A percentile compares a stretch with the other conserved stretches of the same genome.
These are phyloP conservation scores for Microplitis demolitor DNA, from an alignment of 1,140 invertebrate genomes.

Conservation along the genomic window DNA sequence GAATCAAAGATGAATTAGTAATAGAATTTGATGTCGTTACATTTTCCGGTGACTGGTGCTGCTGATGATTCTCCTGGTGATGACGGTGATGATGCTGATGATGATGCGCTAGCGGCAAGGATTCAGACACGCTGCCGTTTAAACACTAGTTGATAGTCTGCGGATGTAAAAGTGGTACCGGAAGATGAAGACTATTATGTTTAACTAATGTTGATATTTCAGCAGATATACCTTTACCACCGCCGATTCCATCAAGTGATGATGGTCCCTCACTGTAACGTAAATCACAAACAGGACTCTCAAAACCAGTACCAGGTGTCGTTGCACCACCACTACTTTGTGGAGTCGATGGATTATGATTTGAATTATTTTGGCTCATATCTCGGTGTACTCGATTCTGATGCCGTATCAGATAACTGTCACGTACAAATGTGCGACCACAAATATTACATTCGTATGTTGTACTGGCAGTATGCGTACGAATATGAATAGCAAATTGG, in stretches of 20 bases:
- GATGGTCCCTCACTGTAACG: slow-evolving; percentile 60
- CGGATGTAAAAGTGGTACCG: slow-evolving; percentile 57
- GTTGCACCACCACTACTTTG: slow-evolving; percentile 53
- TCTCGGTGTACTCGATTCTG: slow-evolving; percentile 73
- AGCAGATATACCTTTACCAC: slow-evolving; percentile 50
- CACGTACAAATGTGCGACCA: slow-evolving; percentile 73
- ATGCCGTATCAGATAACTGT: slow-evolving; percentile 77
- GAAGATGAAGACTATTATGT: slow-evolving; percentile 59
- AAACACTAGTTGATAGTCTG: slow-evolving; percentile 62
- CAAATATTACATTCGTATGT: slow-evolving; percentile 76
- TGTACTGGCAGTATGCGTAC: slow-evolving; percentile 71
- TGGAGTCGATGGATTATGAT: slow-evolving; percentile 58
- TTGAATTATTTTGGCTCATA: slow-evolving; percentile 53
- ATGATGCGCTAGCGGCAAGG: slow-evolving; percentile 36
- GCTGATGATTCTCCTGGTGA: too few species aligned
- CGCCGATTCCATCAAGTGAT: slow-evolving; percentile 51
- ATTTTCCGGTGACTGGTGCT: slow-evolving; percentile 22
- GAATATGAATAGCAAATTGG: slow-evolving; percentile 75
- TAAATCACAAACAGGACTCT: slow-evolving; percentile 58
- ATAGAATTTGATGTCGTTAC: slow-evolving; percentile 30
- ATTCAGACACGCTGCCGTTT: slow-evolving; percentile 44
- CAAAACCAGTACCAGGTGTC: slow-evolving; percentile 52
- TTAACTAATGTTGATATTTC: slow-evolving; percentile 58
- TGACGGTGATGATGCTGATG: slow-evolving; percentile 15
- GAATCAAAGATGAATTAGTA: too few species aligned